Conservation (phyloP, 2,888 invertebrate genomes). For the Nineta flava region DNA sequence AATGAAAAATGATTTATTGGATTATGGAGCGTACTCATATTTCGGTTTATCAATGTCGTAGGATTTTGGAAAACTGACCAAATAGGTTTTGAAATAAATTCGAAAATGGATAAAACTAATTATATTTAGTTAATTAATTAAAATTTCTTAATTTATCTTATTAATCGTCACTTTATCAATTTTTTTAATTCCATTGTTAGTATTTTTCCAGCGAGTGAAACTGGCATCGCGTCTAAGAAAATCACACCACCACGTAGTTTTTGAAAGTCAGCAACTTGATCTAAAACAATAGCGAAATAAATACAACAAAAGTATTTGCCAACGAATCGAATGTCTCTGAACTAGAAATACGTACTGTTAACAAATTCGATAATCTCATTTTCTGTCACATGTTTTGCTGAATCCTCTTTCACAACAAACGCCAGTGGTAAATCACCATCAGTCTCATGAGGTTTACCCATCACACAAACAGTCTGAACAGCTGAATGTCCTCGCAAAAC, state of each 20-base stretch:
- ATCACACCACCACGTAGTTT: not conserved
- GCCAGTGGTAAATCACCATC: conserved; percentile 28
- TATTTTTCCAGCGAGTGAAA: not conserved
- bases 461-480: conserved; percentile 32
- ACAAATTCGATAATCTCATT: not conserved
- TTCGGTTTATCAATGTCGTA: too few relatives aligned
- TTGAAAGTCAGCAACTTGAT: not conserved
- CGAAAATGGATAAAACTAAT: too few relatives aligned
- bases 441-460: conserved; percentile 27
- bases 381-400: not conserved
- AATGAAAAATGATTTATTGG: too few relatives aligned
- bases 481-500: conserved; percentile 23
- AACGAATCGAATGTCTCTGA: not conserved
- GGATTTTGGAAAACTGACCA: too few relatives aligned
- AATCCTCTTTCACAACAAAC: conserved; percentile 22
- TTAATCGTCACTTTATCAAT: too few relatives aligned
- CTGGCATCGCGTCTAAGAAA: not conserved
- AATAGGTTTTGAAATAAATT: too few relatives aligned
- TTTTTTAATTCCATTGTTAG: not conserved
- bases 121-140: too few relatives aligned
- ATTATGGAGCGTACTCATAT: too few relatives aligned
- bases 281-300: too few relatives aligned
- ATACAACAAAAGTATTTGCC: not conserved
- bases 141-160: too few relatives aligned
- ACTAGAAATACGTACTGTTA: not conserved